Evolutionary conservation across 2,113 vertebrate species (phyloP).

Genomic region (Zeus faber): DNA sequence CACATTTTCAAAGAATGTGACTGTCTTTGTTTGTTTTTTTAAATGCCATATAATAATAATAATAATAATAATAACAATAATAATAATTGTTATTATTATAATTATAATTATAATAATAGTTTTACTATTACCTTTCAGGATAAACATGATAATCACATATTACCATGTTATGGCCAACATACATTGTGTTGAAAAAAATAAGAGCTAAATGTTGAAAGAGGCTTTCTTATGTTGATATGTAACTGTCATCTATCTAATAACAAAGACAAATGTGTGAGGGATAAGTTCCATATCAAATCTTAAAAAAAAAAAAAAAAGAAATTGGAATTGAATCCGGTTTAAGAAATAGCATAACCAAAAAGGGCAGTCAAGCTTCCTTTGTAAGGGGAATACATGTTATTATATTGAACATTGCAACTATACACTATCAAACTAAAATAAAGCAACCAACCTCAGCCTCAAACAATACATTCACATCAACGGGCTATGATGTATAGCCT

Average conservation of each 20-base stretch:
- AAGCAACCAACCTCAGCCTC: slow-evolving; percentile 18
- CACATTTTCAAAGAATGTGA: not conserved
- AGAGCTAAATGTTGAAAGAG: no score
- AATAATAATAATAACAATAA: not conserved
- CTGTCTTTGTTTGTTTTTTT: not conserved
- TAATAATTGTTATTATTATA: not conserved
- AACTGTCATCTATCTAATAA: no score
- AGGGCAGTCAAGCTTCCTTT: not conserved
- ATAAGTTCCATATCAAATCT: no score
- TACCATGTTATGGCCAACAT: no score
- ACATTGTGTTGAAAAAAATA: no score
- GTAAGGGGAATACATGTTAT: slow-evolving; percentile 3
- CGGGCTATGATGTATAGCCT: slow-evolving; percentile 52
- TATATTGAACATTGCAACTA: no score
- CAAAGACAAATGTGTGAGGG: no score
- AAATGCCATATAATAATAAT: not conserved
- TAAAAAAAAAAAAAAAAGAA: no score
- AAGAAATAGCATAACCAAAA: no score
- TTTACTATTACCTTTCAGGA: not conserved
- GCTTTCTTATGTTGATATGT: no score
- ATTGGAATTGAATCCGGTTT: no score
- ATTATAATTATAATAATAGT: not conserved
- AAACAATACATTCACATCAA: slow-evolving; percentile 53
- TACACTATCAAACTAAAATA: not conserved
- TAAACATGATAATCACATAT: no score